Evolutionary conservation across 2,888 invertebrate genomes (phyloP), one percentile per base, ranked within the genome.

Genomic region (Lacanobia oleracea): DNA sequence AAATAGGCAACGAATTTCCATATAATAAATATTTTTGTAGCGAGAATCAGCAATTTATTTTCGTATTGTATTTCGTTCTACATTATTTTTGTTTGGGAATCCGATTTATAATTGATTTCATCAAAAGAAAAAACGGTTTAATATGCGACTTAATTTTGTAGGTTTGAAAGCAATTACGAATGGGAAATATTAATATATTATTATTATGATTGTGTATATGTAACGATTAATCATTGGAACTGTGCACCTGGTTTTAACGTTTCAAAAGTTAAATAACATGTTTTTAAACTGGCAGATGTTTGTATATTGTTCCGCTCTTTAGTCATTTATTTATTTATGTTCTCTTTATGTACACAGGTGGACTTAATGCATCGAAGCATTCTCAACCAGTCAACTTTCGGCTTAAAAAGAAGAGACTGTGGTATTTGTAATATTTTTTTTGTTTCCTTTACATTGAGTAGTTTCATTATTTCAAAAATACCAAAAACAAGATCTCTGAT

Each of bases 1-100:
- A 62, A 72, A 73, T 70, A 56, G 21, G 75, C 43, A 56, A 65
- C 67, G 63, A 66, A 79, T 79, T 79, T 82, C 18, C 61, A 79
- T 79, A 27, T 18, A 64, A 56, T 57, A 57, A 63, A 81, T 76
- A 66, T 76, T 60, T 27, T 76, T 76, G 51, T 67, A 2, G n/a
- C 43, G 9, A 60, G 18, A 66, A 37, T 81, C 53, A 37, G 60
- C 76, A 75, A 65, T 76, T 66, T 54, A 12, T 75, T 65, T 54
- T 80, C 23, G 71, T 50, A 43, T 70, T 51, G 56, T 45, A 53
- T 33, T 59, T 14, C 2, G n/a, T 18, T 75, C 14, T 43, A 53
- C 33, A 59, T 65, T 48, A 37, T 66, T 76, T 66, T 81, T 67
- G 43, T 60, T 50, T 66, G 50, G 12, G 8, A 54, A 60, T 50